Evolutionary conservation across 2,888 invertebrate species (phyloP), one percentile per base, ranked within the genome.

Genomic region (Amphipoea lucens): DNA sequence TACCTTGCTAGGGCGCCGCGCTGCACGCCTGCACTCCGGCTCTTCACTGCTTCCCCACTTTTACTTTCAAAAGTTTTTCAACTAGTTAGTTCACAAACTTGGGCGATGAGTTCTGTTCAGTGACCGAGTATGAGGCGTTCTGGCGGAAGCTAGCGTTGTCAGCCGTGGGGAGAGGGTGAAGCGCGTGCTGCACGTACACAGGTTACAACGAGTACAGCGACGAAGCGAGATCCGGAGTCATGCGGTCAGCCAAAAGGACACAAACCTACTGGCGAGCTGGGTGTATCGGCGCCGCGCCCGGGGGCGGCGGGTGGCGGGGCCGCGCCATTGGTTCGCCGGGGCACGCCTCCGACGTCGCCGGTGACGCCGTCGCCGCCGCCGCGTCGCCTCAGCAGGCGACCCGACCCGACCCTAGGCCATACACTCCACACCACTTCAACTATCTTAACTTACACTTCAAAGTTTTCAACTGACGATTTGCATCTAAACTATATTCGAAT

Each of bases 181-280:
- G 96, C 96, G 96, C 96, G 96, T 95, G 96, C 91, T 94, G 94
- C 94, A 95, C 95, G 94, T 94, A 95, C 94, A 95, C 94, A 93
- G 95, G 92, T 95, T 95, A 96, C 95, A 95, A 95, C 95, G 94
- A 96, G 95, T 94, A 94, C 95, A 96, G 96, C 97, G 94, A 95
- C 96, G 96, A 97, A 97, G 97, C 97, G 94, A 96, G 93, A 96
- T 97, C 95, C 96, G 96, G 96, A 97, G 97, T 97, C 97, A 97
- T 97, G 97, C 97, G 97, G 97, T 97, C 97, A 97, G 97, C 97
- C 97, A 96, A 97, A 96, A 96, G 96, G 97, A 97, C 97, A 96
- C 97, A 96, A 97, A 97, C 97, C 97, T 97, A 97, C 97, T 96
- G 97, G 95, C 95, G 94, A 93, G 94, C 94, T 94, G 94, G 95